Evolutionary conservation across 2,113 vertebrate genomes (phyloP).

Genomic region (Xiphophorus maculatus): DNA sequence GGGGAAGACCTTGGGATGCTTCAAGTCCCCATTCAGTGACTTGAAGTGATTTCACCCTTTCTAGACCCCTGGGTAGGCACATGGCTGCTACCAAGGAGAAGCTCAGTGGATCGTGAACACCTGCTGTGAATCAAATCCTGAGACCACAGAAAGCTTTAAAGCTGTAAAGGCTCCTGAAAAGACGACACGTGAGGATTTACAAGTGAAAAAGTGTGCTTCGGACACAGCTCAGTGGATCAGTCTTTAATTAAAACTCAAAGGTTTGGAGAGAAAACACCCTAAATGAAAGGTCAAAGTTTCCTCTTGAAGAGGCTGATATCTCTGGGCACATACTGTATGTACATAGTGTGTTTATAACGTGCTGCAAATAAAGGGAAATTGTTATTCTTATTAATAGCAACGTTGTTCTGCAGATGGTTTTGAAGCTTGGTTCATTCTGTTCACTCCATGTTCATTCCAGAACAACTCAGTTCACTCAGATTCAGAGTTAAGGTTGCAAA

Average conservation of each 20-base stretch:
- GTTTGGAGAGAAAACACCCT: background rate
- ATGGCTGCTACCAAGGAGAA: background rate
- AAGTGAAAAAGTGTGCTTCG: background rate
- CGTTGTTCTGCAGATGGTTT: background rate
- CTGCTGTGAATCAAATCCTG: background rate
- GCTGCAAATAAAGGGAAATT: constrained; percentile 32
- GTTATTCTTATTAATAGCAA: background rate
- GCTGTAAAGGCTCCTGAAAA: background rate
- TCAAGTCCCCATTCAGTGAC: constrained; percentile 58
- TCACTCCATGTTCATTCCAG: background rate
- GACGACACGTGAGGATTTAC: background rate
- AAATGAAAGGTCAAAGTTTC: background rate
- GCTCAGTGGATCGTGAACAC: background rate
- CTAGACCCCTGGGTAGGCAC: background rate
- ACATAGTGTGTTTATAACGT: constrained; percentile 7
- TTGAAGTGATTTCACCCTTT: constrained; percentile 42
- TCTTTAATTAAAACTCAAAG: too few species aligned
- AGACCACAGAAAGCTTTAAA: background rate
- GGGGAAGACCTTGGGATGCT: constrained; percentile 67
- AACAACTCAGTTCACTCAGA: background rate
- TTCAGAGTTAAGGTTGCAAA: background rate
- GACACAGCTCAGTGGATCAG: too few species aligned
- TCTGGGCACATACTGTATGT: background rate
- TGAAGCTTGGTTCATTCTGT: background rate
- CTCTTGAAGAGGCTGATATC: background rate